These are phyloP conservation scores for Colossoma macropomum DNA, from an alignment of 2,113 vertebrate species.

Conservation along the genomic window DNA sequence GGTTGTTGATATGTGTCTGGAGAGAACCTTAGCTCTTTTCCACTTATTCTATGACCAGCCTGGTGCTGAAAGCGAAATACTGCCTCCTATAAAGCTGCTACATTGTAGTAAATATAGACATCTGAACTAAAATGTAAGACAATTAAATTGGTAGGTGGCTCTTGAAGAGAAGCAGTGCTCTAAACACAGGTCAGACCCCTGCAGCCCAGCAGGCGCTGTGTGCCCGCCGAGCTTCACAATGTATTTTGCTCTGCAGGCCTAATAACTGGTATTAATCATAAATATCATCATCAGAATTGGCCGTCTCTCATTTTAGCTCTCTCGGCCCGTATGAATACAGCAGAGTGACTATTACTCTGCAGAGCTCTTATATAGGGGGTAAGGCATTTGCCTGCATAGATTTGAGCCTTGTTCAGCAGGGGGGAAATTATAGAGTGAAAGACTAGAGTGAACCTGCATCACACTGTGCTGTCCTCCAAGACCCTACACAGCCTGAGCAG, in stretches of 20 bases:
- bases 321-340: not conserved
- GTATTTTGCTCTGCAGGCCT: not conserved
- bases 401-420: not conserved
- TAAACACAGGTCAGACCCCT: not conserved
- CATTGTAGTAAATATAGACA: not conserved
- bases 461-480: not conserved
- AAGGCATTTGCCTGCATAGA: not conserved
- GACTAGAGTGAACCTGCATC: slow-evolving; percentile 1
- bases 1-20: not conserved
- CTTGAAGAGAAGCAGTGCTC: not conserved
- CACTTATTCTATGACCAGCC: not conserved
- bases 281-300: not conserved
- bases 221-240: not conserved
- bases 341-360: not conserved
- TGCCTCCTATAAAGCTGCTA: not conserved
- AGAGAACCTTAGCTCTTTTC: not conserved
- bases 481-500: not conserved
- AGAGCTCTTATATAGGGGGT: not conserved
- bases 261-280: slow-evolving; percentile 23
- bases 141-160: not conserved
- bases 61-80: not conserved
- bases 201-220: not conserved
- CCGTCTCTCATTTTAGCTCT: not conserved
- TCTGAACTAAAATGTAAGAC: not conserved
- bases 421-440: not conserved